Evolutionary conservation across 2,797 vertebrate species (phyloP).

Genomic region (Threskiornis aethiopicus): DNA sequence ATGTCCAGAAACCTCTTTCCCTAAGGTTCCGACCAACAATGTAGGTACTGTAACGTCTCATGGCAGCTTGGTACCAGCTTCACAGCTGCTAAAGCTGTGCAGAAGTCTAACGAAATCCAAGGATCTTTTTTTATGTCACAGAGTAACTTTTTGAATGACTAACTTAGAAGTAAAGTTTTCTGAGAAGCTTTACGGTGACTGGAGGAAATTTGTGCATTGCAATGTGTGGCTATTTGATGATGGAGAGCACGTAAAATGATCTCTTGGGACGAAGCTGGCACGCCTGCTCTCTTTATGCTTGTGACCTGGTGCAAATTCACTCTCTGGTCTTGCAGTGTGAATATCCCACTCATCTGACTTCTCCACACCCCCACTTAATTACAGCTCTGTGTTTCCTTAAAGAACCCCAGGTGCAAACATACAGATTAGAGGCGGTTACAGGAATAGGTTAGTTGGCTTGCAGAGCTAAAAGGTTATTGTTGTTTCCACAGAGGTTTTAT

Average conservation of each 20-base stretch:
- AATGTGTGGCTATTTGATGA: slow-evolving; percentile 29
- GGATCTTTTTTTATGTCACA: slow-evolving; percentile 5
- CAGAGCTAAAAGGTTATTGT: slow-evolving; percentile 66
- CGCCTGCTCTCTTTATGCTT: not conserved
- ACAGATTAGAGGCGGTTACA: slow-evolving; percentile 51
- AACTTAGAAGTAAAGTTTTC: slow-evolving; percentile 7
- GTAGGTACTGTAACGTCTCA: not conserved
- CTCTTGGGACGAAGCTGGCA: slow-evolving; percentile 22
- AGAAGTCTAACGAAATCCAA: not conserved
- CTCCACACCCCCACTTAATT: slow-evolving; percentile 59
- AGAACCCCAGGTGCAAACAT: slow-evolving; percentile 62
- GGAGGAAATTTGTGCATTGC: slow-evolving; percentile 24
- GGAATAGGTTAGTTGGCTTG: slow-evolving; percentile 47
- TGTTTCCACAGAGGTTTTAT: slow-evolving; percentile 15
- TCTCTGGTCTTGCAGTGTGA: slow-evolving; percentile 17
- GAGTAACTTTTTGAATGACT: slow-evolving; percentile 10
- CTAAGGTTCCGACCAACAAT: slow-evolving; percentile 50
- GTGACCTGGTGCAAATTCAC: slow-evolving; percentile 38
- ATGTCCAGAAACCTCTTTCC: slow-evolving; percentile 55
- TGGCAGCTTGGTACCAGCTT: slow-evolving; percentile 28
- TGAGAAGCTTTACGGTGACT: slow-evolving; percentile 6
- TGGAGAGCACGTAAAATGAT: not conserved
- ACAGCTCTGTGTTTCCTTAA: slow-evolving; percentile 62
- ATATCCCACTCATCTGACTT: slow-evolving; percentile 60
- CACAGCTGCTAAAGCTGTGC: not conserved